Conservation (phyloP, 2,888 invertebrate species). For the Nemotelus pantherinus region DNA sequence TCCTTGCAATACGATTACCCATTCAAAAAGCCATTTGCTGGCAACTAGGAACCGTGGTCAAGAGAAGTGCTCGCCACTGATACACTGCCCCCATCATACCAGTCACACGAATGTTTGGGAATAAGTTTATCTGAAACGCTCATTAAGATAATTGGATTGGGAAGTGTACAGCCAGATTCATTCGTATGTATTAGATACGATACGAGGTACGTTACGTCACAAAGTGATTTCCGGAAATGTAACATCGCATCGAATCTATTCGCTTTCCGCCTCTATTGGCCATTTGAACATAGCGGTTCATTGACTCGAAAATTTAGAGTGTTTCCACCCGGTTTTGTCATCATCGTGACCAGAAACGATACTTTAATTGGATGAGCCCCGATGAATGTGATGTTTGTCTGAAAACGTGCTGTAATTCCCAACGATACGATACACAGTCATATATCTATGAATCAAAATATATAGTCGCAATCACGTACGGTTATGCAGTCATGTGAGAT, state of each 20-base stretch:
- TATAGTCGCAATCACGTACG: too few relatives aligned
- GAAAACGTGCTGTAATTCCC: neutral
- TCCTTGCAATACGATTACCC: too few relatives aligned
- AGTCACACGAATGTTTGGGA: neutral
- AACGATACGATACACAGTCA: neutral
- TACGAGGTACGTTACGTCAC: neutral
- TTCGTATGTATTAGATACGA: neutral
- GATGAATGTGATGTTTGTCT: slow-evolving; percentile 2
- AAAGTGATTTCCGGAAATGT: slow-evolving; percentile 11
- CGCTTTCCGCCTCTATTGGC: neutral
- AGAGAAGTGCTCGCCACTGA: neutral
- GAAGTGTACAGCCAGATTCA: neutral
- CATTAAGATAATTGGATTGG: slow-evolving; percentile 37
- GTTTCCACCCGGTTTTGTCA: neutral
- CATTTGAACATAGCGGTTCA: neutral
- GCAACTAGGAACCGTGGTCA: too few relatives aligned
- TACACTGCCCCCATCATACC: too few relatives aligned
- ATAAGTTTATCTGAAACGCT: slow-evolving; percentile 24
- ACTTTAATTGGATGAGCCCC: slow-evolving; percentile 29
- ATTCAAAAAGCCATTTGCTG: too few relatives aligned
- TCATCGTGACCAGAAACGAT: slow-evolving; percentile 24
- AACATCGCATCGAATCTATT: neutral
- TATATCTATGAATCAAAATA: neutral
- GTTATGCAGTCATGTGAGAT: too few relatives aligned
- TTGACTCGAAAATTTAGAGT: neutral